Conservation (phyloP, 2,888 invertebrate genomes). For the Drosophila formosana region DNA sequence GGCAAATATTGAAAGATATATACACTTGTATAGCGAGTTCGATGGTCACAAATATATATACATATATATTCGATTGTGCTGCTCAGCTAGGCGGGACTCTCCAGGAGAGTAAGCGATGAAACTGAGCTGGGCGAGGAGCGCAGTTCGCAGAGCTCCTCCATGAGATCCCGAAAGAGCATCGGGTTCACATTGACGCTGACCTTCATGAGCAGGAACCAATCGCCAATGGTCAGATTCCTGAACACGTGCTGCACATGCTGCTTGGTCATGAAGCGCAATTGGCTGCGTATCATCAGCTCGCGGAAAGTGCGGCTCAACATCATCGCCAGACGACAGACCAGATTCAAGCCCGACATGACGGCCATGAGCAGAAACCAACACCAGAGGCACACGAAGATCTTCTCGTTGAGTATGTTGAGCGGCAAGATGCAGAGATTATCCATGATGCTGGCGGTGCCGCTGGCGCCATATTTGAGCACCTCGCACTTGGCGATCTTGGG, state of each 20-base stretch:
- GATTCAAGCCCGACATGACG: constrained; percentile 87
- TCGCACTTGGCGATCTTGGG: constrained; percentile 93
- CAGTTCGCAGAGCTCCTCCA: constrained; percentile 86
- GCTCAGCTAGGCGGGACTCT: constrained; percentile 48
- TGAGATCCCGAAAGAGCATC: constrained; percentile 88
- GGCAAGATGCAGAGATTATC: constrained; percentile 92
- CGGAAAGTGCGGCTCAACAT: constrained; percentile 85
- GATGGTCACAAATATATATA: not conserved
- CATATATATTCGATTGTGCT: not conserved
- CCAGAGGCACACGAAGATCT: constrained; percentile 91
- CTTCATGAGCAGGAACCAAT: constrained; percentile 92
- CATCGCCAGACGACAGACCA: constrained; percentile 88
- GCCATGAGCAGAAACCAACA: constrained; percentile 91
- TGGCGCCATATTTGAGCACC: constrained; percentile 94
- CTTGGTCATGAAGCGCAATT: constrained; percentile 75
- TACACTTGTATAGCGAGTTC: not conserved
- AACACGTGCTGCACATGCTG: constrained; percentile 72
- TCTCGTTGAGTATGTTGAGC: constrained; percentile 92
- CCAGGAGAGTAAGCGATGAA: constrained; percentile 63
- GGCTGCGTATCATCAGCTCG: constrained; percentile 76
- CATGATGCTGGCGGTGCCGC: constrained; percentile 92
- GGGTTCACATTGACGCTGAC: constrained; percentile 92
- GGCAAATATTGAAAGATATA: not conserved
- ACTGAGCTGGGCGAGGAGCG: constrained; percentile 43
- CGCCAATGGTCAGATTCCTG: constrained; percentile 87